These are phyloP conservation scores for Eustalomyia histrio DNA, from an alignment of 2,888 invertebrate genomes.

Conservation along the genomic window DNA sequence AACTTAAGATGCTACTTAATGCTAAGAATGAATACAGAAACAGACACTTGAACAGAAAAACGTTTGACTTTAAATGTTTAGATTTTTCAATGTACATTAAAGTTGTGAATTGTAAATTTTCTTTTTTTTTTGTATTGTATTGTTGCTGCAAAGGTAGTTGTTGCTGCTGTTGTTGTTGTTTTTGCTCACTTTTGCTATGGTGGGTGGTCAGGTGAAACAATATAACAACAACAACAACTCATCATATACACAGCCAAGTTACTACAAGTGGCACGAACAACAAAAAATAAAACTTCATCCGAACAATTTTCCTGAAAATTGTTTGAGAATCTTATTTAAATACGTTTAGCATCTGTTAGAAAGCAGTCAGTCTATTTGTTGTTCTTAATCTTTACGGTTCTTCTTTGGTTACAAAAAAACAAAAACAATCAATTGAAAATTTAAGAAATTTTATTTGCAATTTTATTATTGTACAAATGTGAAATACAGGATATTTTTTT, in stretches of 20 bases:
- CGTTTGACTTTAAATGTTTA: slow-evolving; percentile 61
- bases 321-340: slow-evolving; percentile 75
- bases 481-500: slow-evolving; percentile 41
- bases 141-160: slow-evolving; percentile 47
- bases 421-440: slow-evolving; percentile 5
- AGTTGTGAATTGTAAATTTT: slow-evolving; percentile 59
- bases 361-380: slow-evolving; percentile 76
- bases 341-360: slow-evolving; percentile 73
- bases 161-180: slow-evolving; percentile 64
- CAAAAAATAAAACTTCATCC: slow-evolving; percentile 63
- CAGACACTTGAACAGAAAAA: slow-evolving; percentile 5
- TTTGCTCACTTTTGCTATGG: slow-evolving; percentile 67
- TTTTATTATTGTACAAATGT: slow-evolving; percentile 28
- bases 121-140: slow-evolving; percentile 49
- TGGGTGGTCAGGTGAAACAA: slow-evolving; percentile 79
- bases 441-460: not conserved
- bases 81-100: slow-evolving; percentile 56
- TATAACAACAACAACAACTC: slow-evolving; percentile 44
- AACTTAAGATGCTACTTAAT: slow-evolving; percentile 53
- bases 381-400: slow-evolving; percentile 73
- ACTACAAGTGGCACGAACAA: slow-evolving; percentile 66
- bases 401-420: slow-evolving; percentile 39
- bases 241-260: slow-evolving; percentile 29
- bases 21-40: slow-evolving; percentile 19
- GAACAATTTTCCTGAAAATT: slow-evolving; percentile 72